A percentile compares a stretch with the other conserved stretches of the same genome.
Conservation (phyloP, 2,113 vertebrate genomes). For the Cinclus mexicanus region DNA sequence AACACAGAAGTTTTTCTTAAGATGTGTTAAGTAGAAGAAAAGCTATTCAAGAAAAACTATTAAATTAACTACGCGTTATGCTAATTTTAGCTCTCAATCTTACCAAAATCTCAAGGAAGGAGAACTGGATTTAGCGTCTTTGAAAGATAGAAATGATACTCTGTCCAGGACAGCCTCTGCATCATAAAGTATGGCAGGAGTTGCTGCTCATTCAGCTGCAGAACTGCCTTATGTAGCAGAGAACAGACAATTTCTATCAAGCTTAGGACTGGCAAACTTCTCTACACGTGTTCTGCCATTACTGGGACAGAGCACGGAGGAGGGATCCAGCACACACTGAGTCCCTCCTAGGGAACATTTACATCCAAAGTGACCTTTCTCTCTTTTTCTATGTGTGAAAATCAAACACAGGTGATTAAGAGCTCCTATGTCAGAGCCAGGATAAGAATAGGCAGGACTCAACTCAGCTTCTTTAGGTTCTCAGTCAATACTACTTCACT, state of each 20-base stretch:
- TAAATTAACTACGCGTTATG: neutral
- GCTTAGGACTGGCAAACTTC: neutral
- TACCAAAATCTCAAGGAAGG: neutral
- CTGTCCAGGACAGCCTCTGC: neutral
- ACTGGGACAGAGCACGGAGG: neutral
- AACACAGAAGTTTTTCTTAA: neutral
- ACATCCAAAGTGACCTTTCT: neutral
- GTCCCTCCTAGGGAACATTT: rapidly evolving
- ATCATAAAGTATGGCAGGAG: neutral
- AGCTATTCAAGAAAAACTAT: neutral
- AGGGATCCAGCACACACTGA: rapidly evolving
- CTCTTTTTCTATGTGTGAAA: neutral
- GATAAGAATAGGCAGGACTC: neutral
- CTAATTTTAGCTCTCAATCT: neutral
- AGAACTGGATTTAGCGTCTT: neutral
- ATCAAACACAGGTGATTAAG: neutral
- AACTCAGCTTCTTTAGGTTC: neutral
- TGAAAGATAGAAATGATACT: neutral
- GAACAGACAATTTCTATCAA: neutral
- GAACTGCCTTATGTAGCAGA: neutral
- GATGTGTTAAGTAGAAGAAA: neutral
- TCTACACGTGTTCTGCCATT: rapidly evolving
- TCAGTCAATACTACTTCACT: neutral
- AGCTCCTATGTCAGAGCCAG: neutral
- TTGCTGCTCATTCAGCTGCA: neutral